phyloP scores from a whole-genome alignment of 2,113 vertebrate genomes.

The Tamias sibiricus region DNA sequence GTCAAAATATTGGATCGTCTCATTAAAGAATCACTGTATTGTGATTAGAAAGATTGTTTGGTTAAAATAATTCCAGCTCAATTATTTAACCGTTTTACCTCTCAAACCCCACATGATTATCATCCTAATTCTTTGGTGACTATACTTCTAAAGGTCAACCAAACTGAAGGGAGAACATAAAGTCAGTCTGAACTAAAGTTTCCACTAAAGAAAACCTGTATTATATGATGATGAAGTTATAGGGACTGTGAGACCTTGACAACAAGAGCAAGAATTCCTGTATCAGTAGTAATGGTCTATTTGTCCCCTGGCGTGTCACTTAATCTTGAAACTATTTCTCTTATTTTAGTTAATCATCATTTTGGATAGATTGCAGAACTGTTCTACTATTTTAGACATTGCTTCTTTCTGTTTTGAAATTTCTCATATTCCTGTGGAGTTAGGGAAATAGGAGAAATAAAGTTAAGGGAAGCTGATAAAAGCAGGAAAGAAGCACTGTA shows the following conservation, averaged over 20 bases:
- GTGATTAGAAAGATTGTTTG: not conserved
- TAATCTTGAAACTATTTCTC: not conserved
- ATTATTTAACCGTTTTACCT: not conserved
- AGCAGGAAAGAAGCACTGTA: not conserved
- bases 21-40: not conserved
- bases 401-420: conserved; percentile 11
- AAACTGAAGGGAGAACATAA: not conserved
- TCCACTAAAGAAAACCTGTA: not conserved
- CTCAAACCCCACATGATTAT: not conserved
- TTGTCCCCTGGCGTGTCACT: not conserved
- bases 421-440: not conserved
- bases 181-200: not conserved
- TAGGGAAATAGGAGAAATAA: not conserved
- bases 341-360: not conserved
- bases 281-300: too few species aligned
- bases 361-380: not conserved
- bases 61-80: not conserved
- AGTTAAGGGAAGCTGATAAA: not conserved
- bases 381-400: not conserved
- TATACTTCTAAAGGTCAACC: not conserved
- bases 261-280: not conserved
- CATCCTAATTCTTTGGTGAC: not conserved
- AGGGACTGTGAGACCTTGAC: not conserved
- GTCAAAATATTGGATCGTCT: not conserved
- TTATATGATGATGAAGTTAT: not conserved